Evolutionary conservation across 2,113 vertebrate species (phyloP), one percentile per base, ranked within the genome.

Genomic region (Psittacula cyanocephala): DNA sequence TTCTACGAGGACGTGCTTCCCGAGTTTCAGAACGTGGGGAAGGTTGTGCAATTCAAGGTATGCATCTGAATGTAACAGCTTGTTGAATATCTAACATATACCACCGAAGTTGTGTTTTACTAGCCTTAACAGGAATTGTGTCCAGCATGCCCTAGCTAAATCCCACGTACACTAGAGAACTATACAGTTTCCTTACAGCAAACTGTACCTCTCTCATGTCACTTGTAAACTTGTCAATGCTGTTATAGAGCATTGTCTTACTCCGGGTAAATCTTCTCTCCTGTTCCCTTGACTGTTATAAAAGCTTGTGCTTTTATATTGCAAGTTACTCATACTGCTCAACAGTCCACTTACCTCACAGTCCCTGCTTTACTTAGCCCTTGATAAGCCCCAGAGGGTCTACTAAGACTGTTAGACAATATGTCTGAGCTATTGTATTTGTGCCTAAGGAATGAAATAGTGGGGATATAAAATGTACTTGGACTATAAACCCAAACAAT

Each of bases 41-140:
- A 98, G 83, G 99, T 99, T 91, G 93, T 99, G 84, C 99, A 99
- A 17, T 99, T 99, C 97, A 99, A 99, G 99, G 99, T 99, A 97
- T 13, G 88, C 27, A 18, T 35, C 35, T 17, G 27, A 25, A 33
- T 39, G 18, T 0, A 1, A 55, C 0, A 35, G 22, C 22, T 59
- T 37, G 18, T 65, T 63, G 52, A 71, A 44, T 62, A 33, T 4
- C 11, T 63, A 47, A 63, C 6, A 2, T 47, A 4, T 2, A n/a
- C 27, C 14, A 11, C 0, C 0, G 22, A 28, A 72, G 35, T 8
- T 64, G 37, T 55, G 33, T 64, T 79, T 55, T 46, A 47, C 15
- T n/a, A 47, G 35, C 31, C 47, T 75, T 25, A 25, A 5, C 8
- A 37, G 47, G 52, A 76, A 49, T 82, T 59, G 31, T 76, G 63